Evolutionary conservation across 2,888 invertebrate species (phyloP), one percentile per base, ranked within the genome.

Genomic region (Punctoribates punctum): DNA sequence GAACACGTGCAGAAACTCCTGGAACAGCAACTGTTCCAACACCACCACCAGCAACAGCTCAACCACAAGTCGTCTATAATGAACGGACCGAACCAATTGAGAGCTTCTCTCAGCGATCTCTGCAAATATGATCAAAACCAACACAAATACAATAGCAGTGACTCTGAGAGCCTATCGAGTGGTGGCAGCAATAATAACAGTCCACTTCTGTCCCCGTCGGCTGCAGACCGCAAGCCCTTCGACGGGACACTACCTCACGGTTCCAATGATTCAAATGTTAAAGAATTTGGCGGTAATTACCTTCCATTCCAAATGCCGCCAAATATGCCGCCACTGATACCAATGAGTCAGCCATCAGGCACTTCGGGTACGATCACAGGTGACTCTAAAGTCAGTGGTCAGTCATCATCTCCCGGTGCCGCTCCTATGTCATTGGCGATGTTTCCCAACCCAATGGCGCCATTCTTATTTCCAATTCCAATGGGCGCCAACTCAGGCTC

Each of bases 1-100:
- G 81, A 81, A 75, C 81, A 81, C 73, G 81, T 81, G n/a, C 80
- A 81, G 73, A 81, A 81, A 70, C 76, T 78, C 46, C 76, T 81
- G 77, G 81, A 81, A 76, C 77, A 77, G 70, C 81, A 81, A 77
- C 79, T 80, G 75, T 79, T 79, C 76, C 81, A 81, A 73, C 79
- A 79, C 73, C 77, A 77, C 13, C 78, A 79, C 17, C 75, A 70
- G 42, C 70, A 38, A 46, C 62, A 46, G 70, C 9, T 42, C 46
- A 42, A 67, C 29, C 15, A 48, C n/a, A 46, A 75, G 60, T 42
- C 67, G 23, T 20, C 62, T 15, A 9, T 72, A 27, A 3, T 72
- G 25, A 72, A 72, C 25, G 72, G 72, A 25, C 72, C 72, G 4
- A 72, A 72, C 48, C 72, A 23, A 15, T 27, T 72, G 25, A 46